These are phyloP conservation scores for Oryctes rhinoceros DNA, from an alignment of 1,140 invertebrate species.

Conservation along the genomic window DNA sequence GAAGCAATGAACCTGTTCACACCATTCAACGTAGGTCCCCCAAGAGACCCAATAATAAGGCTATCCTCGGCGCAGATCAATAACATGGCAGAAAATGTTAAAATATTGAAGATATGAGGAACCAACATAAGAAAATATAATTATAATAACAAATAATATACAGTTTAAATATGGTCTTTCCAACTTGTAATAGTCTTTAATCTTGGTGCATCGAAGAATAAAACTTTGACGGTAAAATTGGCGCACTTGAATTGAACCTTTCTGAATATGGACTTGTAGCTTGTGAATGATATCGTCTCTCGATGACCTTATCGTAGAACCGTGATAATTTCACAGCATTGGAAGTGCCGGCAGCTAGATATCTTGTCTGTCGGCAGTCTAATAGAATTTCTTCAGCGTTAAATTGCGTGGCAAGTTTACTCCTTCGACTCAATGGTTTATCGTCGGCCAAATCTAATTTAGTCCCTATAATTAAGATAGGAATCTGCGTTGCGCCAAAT, in stretches of 20 bases:
- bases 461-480: conserved; percentile 92
- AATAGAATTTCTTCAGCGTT: conserved; percentile 93
- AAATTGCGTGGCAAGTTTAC: conserved; percentile 82
- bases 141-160: neutral
- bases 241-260: conserved; percentile 53
- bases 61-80: conserved; percentile 57
- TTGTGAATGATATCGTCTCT: conserved; percentile 51
- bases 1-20: conserved; percentile 69
- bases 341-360: conserved; percentile 89
- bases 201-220: conserved; percentile 58
- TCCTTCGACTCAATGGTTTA: conserved; percentile 66
- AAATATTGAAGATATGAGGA: conserved; percentile 28
- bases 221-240: conserved; percentile 55
- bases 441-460: conserved; percentile 87
- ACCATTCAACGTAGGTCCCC: conserved; percentile 68
- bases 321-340: conserved; percentile 90
- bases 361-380: conserved; percentile 81
- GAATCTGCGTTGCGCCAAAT: conserved; percentile 84
- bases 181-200: conserved; percentile 46
- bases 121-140: conserved; percentile 4
- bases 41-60: conserved; percentile 64
- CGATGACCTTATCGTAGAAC: conserved; percentile 90
- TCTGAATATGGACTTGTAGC: conserved; percentile 50
- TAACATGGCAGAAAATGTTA: conserved; percentile 43
- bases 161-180: conserved; percentile 1